Evolutionary conservation across 2,888 invertebrate species (phyloP).

Genomic region (Hemistola chrysoprasaria): DNA sequence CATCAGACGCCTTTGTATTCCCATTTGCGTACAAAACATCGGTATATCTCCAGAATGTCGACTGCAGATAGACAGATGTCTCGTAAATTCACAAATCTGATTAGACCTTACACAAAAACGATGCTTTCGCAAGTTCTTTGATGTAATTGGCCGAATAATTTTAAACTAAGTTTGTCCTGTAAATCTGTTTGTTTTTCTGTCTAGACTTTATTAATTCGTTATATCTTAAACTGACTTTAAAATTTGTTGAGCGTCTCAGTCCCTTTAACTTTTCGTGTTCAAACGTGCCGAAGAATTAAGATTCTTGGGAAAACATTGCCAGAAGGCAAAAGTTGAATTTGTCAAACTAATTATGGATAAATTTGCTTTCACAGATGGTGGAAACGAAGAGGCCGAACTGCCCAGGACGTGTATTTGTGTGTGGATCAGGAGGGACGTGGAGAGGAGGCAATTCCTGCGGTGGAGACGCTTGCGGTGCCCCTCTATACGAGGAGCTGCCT

Average conservation of each 20-base stretch:
- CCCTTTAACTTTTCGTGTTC: constrained; percentile 11
- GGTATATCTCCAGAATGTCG: constrained; percentile 6
- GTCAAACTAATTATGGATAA: constrained; percentile 8
- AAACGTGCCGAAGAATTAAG: constrained; percentile 10
- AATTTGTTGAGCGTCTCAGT: constrained; percentile 23
- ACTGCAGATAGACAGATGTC: constrained; percentile 15
- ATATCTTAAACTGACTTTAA: constrained; percentile 39
- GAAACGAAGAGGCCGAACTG: constrained; percentile 85
- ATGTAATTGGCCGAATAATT: constrained; percentile 26
- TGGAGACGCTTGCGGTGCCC: constrained; percentile 82
- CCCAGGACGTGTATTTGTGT: constrained; percentile 85
- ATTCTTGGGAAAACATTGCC: constrained; percentile 7
- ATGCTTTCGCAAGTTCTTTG: constrained; percentile 10
- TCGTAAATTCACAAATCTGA: constrained; percentile 19
- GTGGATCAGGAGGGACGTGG: constrained; percentile 79
- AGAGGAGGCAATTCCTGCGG: constrained; percentile 79
- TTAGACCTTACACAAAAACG: constrained; percentile 14
- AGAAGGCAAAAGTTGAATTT: constrained; percentile 6
- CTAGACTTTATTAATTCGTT: constrained; percentile 33
- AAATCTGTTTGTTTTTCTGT: constrained; percentile 28
- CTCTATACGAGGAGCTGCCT: constrained; percentile 91
- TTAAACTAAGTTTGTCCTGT: constrained; percentile 31
- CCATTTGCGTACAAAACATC: neutral
- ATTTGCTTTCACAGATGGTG: constrained; percentile 84
- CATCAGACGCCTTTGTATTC: constrained; percentile 11